phyloP scores from a whole-genome alignment of 2,888 invertebrate genomes.

The Troglohyphantes excavatus region DNA sequence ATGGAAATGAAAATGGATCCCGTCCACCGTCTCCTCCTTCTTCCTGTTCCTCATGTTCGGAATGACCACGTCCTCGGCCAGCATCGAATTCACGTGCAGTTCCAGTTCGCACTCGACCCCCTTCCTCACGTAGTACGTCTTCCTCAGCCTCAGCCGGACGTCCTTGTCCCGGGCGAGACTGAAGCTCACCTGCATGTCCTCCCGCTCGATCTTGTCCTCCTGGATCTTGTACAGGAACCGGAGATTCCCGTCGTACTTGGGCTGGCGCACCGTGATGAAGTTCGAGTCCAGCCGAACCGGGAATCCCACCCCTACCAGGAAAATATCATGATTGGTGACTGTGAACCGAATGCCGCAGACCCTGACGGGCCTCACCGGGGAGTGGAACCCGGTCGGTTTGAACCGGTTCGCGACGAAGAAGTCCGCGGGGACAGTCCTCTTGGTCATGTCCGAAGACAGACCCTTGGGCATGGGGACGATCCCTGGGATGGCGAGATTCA shows the following conservation, averaged over 20 bases:
- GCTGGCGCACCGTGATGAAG: conserved; percentile 71
- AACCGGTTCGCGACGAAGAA: conserved; percentile 78
- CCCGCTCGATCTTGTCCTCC: conserved; percentile 78
- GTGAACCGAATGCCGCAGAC: conserved; percentile 80
- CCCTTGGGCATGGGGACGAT: conserved; percentile 80
- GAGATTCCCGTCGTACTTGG: conserved; percentile 80
- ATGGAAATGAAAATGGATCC: conserved; percentile 77
- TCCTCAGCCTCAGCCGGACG: conserved; percentile 73
- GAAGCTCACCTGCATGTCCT: conserved; percentile 78
- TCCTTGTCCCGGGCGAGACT: conserved; percentile 79
- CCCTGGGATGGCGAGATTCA: conserved; percentile 80
- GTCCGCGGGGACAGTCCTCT: conserved; percentile 71
- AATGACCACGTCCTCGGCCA: conserved; percentile 78
- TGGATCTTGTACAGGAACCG: conserved; percentile 80
- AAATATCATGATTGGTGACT: conserved; percentile 80
- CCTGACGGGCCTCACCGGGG: conserved; percentile 77
- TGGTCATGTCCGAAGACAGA: conserved; percentile 71
- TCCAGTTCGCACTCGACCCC: conserved; percentile 79
- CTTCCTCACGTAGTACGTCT: conserved; percentile 78
- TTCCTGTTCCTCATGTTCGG: conserved; percentile 77
- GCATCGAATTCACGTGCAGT: conserved; percentile 76
- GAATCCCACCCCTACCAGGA: conserved; percentile 80
- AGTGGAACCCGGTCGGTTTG: conserved; percentile 80
- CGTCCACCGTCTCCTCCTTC: conserved; percentile 78
- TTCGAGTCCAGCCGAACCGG: conserved; percentile 80